These are phyloP conservation scores for Eriocheir sinensis DNA, from an alignment of 1,140 invertebrate genomes.

Conservation along the genomic window DNA sequence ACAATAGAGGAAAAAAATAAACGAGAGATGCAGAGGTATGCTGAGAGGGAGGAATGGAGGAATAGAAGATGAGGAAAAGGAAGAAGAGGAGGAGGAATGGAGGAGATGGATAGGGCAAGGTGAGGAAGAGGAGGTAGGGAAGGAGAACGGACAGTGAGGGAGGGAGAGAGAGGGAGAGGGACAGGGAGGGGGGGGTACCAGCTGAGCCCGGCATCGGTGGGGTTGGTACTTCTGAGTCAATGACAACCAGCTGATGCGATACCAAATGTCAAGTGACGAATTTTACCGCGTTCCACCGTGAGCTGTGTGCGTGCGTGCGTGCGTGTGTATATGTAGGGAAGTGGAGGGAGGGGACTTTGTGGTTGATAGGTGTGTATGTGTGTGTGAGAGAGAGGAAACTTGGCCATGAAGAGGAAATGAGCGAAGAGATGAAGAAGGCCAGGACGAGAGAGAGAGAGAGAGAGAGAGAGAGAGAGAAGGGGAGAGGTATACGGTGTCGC, in stretches of 20 bases:
- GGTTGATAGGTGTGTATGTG: background rate
- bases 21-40: background rate
- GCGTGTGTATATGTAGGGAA: background rate
- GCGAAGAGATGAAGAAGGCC: background rate
- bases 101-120: background rate
- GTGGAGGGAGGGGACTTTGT: background rate
- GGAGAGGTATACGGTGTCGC: constrained; percentile 10
- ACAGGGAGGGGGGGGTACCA: background rate
- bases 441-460: background rate
- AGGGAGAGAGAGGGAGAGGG: background rate
- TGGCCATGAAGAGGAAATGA: background rate
- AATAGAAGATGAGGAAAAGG: background rate
- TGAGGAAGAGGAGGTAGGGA: background rate
- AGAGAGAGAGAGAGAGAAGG: constrained; percentile 22
- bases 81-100: background rate
- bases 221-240: background rate
- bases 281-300: background rate
- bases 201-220: background rate
- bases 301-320: background rate
- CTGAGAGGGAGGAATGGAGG: background rate
- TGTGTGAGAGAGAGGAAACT: background rate
- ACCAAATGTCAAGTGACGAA: constrained; percentile 6
- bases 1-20: background rate
- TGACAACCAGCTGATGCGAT: constrained; percentile 22
- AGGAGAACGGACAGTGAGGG: background rate